Base-by-base conservation (phyloP, 2,888 invertebrate species). In the Pristionchus maxplancki region DNA sequence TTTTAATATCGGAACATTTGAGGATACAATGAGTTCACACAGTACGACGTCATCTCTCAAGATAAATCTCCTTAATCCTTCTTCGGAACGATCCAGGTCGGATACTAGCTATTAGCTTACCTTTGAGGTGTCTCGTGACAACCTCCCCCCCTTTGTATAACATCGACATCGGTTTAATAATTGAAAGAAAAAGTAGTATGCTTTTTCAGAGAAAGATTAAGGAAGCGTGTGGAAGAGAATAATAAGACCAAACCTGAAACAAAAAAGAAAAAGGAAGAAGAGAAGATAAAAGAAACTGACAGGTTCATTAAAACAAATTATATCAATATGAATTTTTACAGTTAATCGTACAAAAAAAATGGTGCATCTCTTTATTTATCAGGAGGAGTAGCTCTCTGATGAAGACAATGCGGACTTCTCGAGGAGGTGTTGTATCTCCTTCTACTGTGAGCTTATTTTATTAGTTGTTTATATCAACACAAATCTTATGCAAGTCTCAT, bases 191-290 rank as follows among this genome's bases (percentile, higher is more conserved):
- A n/a, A n/a, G n/a, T n/a, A n/a, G n/a, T n/a, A n/a, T n/a, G n/a
- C n/a, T n/a, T 58, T n/a, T 71, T 44, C 2, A 78, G 78, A 28
- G 78, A 78, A 24, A 24, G 78, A n/a, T 78, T 78, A 28, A 24
- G 78, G 6, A 78, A 78, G 17, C 44, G 78, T 4, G 78, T 78
- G 44, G 78, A 78, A 48, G 78, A 78, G 37, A 48, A 48, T 13
- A 48, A 28, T 15, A 78, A 6, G 13, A 78, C 44, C 37, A 20
- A 4, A 24, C 13, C 40, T 8, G 74, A 74, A 8, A 24, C 24
- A 24, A 24, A 24, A 9, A 78, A 48, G 40, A 44, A 78, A n/a
- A 48, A 78, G 28, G 48, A 28, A 0, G 78, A 48, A n/a, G 78
- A 78, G 9, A 40, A 24, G 13, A 9, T 13, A n/a, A 78, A 40